These are phyloP conservation scores for Eolophus roseicapilla DNA, from an alignment of 2,113 vertebrate species.

Conservation along the genomic window DNA sequence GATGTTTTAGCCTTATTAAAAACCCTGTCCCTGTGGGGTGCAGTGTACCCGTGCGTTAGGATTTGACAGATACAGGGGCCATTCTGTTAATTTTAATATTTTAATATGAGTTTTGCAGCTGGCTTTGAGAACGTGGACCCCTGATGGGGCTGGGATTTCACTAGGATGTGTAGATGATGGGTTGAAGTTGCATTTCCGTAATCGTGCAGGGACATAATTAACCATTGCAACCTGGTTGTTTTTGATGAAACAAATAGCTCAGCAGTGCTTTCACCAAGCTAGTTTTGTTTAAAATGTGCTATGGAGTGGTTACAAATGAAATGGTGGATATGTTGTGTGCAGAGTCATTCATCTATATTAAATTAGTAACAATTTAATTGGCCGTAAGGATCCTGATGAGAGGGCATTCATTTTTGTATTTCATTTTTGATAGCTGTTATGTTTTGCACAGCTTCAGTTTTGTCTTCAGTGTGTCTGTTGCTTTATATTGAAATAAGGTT, in stretches of 20 bases:
- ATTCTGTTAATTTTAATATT: neutral
- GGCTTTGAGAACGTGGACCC: neutral
- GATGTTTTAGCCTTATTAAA: neutral
- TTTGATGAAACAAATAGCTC: neutral
- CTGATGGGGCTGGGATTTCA: neutral
- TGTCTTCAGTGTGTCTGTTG: neutral
- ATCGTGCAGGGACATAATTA: neutral
- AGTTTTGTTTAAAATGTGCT: neutral
- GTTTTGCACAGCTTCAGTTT: neutral
- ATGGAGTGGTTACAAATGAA: neutral
- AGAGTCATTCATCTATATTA: neutral
- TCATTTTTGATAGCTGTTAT: neutral
- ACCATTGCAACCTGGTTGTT: neutral
- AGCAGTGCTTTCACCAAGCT: neutral
- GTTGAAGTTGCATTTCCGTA: neutral
- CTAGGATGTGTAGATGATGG: rapidly evolving
- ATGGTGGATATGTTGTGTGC: neutral
- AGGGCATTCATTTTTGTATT: neutral
- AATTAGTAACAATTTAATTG: neutral
- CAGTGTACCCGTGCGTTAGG: rapidly evolving
- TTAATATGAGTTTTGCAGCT: neutral
- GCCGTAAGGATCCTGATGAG: neutral
- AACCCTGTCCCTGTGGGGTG: neutral
- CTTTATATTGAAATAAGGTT: neutral
- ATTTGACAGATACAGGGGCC: neutral